These are phyloP conservation scores for Ernsta delagoae DNA, from an alignment of 2,888 invertebrate genomes.

Conservation along the genomic window DNA sequence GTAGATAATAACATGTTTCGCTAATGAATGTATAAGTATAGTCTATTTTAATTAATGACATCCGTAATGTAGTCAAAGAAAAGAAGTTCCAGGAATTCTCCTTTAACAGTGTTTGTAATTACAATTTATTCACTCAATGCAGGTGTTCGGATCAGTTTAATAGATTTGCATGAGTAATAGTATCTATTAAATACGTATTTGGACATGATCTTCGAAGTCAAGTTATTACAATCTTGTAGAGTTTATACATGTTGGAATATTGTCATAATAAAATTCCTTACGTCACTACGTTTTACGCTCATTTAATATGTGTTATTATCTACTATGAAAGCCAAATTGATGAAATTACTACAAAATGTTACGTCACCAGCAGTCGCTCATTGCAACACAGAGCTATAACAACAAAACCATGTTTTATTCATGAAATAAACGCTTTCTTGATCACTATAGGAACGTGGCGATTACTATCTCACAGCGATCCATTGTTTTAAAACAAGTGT, in stretches of 20 bases:
- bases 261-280: background rate
- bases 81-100: slow-evolving; percentile 24
- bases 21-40: slow-evolving; percentile 17
- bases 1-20: slow-evolving; percentile 15
- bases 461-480: slow-evolving; percentile 26
- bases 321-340: background rate
- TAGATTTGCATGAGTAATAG: background rate
- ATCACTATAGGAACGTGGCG: slow-evolving; percentile 12
- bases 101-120: background rate
- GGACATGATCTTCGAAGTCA: background rate
- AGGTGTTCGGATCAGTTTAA: slow-evolving; percentile 22
- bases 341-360: slow-evolving; percentile 5
- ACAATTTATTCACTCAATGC: slow-evolving; percentile 12
- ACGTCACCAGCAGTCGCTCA: slow-evolving; percentile 19
- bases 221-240: background rate
- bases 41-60: slow-evolving; percentile 17
- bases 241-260: background rate
- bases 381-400: slow-evolving; percentile 44
- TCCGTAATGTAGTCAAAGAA: slow-evolving; percentile 14
- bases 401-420: slow-evolving; percentile 50
- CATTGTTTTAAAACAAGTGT: slow-evolving; percentile 24
- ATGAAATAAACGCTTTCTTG: slow-evolving; percentile 43
- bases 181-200: background rate
- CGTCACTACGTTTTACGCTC: background rate
- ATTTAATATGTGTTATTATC: background rate